Evolutionary conservation across 2,113 vertebrate genomes (phyloP).

Genomic region (Blennius ocellaris): DNA sequence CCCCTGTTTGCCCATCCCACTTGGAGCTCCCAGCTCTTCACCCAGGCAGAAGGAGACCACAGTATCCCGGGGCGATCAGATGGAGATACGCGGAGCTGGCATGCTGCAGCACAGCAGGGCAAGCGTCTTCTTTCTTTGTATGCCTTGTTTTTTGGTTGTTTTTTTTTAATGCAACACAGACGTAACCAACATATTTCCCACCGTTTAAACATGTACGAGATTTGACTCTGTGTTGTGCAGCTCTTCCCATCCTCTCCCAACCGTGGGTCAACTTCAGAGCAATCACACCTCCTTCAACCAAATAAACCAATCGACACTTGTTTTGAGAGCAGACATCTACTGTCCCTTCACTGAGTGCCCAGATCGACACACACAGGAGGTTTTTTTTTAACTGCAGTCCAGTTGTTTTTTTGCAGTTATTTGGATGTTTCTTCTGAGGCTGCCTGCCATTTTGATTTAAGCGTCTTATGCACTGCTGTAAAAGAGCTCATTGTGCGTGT

Average conservation of each 20-base stretch:
- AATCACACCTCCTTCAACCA: no score
- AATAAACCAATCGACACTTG: constrained; percentile 48
- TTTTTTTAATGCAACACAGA: neutral
- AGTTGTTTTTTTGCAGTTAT: constrained; percentile 25
- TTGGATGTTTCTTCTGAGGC: constrained; percentile 34
- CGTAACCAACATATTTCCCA: neutral
- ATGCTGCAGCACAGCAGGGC: constrained; percentile 1
- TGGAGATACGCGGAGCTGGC: constrained; percentile 41
- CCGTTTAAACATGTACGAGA: constrained; percentile 1
- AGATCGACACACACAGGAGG: no score
- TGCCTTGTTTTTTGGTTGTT: neutral
- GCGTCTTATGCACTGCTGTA: constrained; percentile 50
- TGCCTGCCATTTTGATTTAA: constrained; percentile 54
- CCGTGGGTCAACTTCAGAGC: no score
- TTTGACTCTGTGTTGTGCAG: no score
- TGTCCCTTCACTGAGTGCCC: constrained; percentile 8
- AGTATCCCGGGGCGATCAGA: constrained; percentile 34
- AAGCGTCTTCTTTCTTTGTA: constrained; percentile 10
- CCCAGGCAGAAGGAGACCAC: constrained; percentile 31
- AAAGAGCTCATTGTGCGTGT: constrained; percentile 66
- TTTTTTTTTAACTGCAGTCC: no score
- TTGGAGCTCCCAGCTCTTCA: constrained; percentile 45
- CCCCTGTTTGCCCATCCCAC: constrained; percentile 74
- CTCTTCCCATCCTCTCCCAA: no score
- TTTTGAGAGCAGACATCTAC: constrained; percentile 1